Percentiles rank a stretch among this genome's conserved stretches.
Conservation (phyloP, 2,113 vertebrate species). For the Raja brachyura region DNA sequence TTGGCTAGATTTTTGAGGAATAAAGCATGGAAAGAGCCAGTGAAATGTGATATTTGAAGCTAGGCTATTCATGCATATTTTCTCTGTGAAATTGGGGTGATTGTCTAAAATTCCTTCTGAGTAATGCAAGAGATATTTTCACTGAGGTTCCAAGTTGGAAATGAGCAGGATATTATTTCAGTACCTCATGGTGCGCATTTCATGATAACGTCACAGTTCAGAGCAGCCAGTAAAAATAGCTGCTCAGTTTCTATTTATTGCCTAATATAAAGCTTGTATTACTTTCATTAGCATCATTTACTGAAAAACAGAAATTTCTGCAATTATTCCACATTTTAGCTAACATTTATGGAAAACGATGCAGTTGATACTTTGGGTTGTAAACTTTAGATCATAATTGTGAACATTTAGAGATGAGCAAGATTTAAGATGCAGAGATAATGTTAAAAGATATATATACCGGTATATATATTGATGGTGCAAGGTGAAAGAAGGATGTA, state of each 20-base stretch:
- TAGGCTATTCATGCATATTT: not conserved
- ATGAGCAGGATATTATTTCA: conserved; percentile 11
- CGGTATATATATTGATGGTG: too few species aligned
- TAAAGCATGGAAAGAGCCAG: not conserved
- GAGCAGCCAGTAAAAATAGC: not conserved
- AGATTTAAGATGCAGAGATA: too few species aligned
- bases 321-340: too few species aligned
- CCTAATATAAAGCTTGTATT: not conserved
- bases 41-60: not conserved
- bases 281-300: conserved; percentile 2
- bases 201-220: not conserved
- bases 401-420: too few species aligned
- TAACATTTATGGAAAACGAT: too few species aligned
- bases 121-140: not conserved
- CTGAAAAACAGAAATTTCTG: not conserved
- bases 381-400: too few species aligned
- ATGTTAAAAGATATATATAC: too few species aligned
- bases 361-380: too few species aligned
- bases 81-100: not conserved
- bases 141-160: not conserved
- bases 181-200: not conserved
- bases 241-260: conserved; percentile 9
- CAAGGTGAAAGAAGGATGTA: too few species aligned
- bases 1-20: not conserved
- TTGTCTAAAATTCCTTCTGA: not conserved